Evolutionary conservation across 2,797 vertebrate species (phyloP).

Genomic region (Macropus fuliginosus): DNA sequence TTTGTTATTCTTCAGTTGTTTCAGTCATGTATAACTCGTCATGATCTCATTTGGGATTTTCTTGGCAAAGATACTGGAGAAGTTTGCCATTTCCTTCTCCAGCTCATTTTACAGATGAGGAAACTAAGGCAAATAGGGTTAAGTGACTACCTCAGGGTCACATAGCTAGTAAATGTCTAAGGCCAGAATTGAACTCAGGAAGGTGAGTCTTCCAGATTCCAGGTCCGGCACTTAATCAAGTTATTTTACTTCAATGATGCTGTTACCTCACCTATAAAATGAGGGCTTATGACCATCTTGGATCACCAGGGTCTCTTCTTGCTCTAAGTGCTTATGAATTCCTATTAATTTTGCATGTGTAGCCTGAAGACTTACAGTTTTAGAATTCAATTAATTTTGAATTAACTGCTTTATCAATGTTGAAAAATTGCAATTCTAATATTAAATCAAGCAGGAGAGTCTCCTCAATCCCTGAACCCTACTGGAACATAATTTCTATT

Average conservation of each 20-base stretch:
- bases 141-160: background rate
- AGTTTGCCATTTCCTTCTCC: background rate
- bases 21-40: background rate
- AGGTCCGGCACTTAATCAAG: background rate
- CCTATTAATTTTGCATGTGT: slow-evolving; percentile 33
- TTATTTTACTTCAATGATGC: background rate
- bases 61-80: background rate
- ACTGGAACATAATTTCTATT: slow-evolving; percentile 24
- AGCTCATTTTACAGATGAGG: too few relatives aligned
- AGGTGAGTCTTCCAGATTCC: background rate
- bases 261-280: background rate
- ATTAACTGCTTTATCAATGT: slow-evolving; percentile 51
- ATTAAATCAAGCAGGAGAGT: slow-evolving; percentile 38
- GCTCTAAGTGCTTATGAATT: background rate
- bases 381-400: slow-evolving; percentile 29
- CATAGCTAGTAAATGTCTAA: background rate
- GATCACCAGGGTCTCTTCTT: background rate
- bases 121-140: background rate
- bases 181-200: background rate
- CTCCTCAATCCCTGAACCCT: background rate
- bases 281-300: background rate
- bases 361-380: slow-evolving; percentile 42
- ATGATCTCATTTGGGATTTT: background rate
- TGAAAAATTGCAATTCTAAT: slow-evolving; percentile 56
- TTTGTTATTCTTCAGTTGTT: background rate